phyloP scores from a whole-genome alignment of 2,888 invertebrate species.

The Melanargia galathea region DNA sequence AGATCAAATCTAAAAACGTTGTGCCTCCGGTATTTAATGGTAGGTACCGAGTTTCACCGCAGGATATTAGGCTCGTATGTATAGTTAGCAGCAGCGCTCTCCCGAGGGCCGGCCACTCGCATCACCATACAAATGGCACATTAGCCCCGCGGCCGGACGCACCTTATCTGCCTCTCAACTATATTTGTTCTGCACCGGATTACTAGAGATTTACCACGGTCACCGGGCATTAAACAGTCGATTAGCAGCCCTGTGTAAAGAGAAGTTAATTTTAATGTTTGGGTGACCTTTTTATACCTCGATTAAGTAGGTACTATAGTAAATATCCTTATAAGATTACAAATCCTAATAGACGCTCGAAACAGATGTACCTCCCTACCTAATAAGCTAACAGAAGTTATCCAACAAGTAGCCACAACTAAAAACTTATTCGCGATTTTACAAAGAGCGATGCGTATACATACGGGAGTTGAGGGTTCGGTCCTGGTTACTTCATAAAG shows the following conservation, averaged over 20 bases:
- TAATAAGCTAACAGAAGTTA: neutral
- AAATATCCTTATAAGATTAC: conserved; percentile 8
- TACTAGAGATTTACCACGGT: conserved; percentile 79
- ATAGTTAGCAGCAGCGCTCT: conserved; percentile 32
- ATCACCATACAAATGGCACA: conserved; percentile 81
- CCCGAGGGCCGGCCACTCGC: conserved; percentile 49
- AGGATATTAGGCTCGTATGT: conserved; percentile 48
- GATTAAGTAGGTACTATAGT: neutral
- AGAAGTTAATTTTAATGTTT: conserved; percentile 68
- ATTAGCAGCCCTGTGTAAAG: conserved; percentile 78
- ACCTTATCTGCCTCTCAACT: conserved; percentile 79
- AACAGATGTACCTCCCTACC: neutral
- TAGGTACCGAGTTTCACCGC: conserved; percentile 36
- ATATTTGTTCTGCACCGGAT: conserved; percentile 79
- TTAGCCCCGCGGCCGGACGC: conserved; percentile 72
- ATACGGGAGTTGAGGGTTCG: too few relatives aligned
- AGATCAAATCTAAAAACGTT: neutral
- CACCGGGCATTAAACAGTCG: conserved; percentile 71
- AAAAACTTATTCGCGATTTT: neutral
- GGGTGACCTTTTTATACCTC: conserved; percentile 33
- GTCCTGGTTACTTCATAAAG: too few relatives aligned
- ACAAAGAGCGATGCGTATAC: too few relatives aligned
- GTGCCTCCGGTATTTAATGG: conserved; percentile 2
- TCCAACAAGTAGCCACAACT: neutral
- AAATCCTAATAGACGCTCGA: neutral